phyloP scores from a whole-genome alignment of 2,113 vertebrate genomes.

The Cyphomyrus discorhynchus region DNA sequence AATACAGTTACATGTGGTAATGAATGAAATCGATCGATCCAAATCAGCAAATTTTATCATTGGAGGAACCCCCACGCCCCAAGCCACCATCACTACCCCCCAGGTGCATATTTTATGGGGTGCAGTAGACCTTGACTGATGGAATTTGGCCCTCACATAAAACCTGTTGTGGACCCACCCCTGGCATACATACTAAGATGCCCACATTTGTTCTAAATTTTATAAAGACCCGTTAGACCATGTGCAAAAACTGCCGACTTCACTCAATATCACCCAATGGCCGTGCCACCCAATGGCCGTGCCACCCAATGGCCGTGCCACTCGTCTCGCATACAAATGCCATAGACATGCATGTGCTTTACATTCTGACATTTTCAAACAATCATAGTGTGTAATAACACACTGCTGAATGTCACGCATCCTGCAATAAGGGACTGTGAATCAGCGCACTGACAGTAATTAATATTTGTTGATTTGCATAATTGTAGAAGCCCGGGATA shows the following conservation, averaged over 20 bases:
- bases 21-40: background rate
- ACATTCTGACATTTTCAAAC: too few relatives aligned
- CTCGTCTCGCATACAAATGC: background rate
- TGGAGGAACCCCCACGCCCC: too few relatives aligned
- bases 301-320: background rate
- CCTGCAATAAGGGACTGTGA: too few relatives aligned
- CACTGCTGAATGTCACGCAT: too few relatives aligned
- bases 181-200: background rate
- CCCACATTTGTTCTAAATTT: background rate
- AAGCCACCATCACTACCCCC: background rate
- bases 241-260: background rate
- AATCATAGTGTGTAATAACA: too few relatives aligned
- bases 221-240: background rate
- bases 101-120: background rate
- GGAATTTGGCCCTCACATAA: background rate
- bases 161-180: background rate
- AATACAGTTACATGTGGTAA: background rate
- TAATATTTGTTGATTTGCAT: too few relatives aligned
- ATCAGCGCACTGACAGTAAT: too few relatives aligned
- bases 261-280: background rate
- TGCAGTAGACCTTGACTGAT: background rate
- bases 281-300: background rate
- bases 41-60: background rate
- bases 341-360: too few relatives aligned
- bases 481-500: too few relatives aligned